Percentiles rank a stretch among this genome's conserved stretches.
phyloP scores from a whole-genome alignment of 2,888 invertebrate genomes.

The Agrochola macilenta region DNA sequence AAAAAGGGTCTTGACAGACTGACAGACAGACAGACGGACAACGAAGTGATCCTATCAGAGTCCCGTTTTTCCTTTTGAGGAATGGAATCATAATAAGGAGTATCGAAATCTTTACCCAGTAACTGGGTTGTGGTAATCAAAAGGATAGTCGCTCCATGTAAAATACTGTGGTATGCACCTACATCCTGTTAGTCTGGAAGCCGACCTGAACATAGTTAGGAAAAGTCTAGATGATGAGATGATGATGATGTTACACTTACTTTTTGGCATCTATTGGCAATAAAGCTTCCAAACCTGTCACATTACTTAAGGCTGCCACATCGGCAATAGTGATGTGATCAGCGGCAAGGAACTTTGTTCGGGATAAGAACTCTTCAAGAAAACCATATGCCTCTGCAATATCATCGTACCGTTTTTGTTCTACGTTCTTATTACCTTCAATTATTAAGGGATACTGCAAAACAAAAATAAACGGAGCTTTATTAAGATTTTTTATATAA shows the following conservation, averaged over 20 bases:
- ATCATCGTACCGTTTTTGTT: conserved; percentile 22
- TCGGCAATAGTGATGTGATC: conserved; percentile 45
- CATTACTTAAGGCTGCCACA: conserved; percentile 18
- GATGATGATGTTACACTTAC: conserved; percentile 32
- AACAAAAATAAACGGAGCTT: neutral
- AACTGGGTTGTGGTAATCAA: neutral
- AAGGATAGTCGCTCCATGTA: neutral
- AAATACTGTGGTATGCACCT: neutral
- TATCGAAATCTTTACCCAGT: neutral
- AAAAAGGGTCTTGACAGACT: no score
- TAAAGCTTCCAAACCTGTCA: conserved; percentile 19
- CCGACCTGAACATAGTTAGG: neutral
- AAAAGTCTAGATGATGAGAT: neutral
- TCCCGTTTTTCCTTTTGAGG: no score
- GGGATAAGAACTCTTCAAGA: conserved; percentile 39
- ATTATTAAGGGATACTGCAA: conserved; percentile 23
- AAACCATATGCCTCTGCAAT: conserved; percentile 39
- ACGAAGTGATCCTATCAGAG: no score
- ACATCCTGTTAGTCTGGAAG: neutral
- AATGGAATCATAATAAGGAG: neutral
- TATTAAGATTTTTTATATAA: no score
- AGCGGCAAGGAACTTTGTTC: conserved; percentile 34
- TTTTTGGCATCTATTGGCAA: conserved; percentile 30
- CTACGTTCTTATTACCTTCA: conserved; percentile 22
- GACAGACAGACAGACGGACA: no score